Conservation (phyloP, 2,888 invertebrate species). For the Synergus laeviventris region DNA sequence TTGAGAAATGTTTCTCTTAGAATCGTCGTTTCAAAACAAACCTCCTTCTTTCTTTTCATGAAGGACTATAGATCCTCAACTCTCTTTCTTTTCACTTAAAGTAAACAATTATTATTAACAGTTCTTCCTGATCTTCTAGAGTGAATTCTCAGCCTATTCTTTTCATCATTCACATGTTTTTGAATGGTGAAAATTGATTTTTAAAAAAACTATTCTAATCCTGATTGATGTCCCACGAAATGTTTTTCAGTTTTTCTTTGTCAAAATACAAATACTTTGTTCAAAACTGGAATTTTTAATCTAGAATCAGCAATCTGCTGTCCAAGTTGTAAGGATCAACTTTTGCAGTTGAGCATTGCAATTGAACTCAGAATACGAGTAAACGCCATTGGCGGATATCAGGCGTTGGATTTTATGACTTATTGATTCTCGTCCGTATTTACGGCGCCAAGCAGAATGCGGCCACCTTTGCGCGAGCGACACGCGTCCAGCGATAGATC, state of each 20-base stretch:
- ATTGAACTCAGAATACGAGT: conserved; percentile 16
- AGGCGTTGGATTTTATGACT: conserved; percentile 68
- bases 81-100: conserved; percentile 23
- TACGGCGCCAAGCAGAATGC: conserved; percentile 68
- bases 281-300: neutral
- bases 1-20: conserved; percentile 33
- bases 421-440: conserved; percentile 71
- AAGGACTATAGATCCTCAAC: conserved; percentile 6
- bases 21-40: conserved; percentile 30
- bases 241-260: too few species aligned
- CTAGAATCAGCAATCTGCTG: neutral
- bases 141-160: neutral
- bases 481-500: conserved; percentile 51
- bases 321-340: conserved; percentile 6
- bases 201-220: neutral
- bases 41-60: conserved; percentile 7
- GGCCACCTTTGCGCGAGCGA: conserved; percentile 62
- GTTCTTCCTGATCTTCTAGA: neutral
- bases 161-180: neutral
- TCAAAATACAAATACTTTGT: neutral
- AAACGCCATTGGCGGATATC: conserved; percentile 33
- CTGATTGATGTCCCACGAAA: neutral
- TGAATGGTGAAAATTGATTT: neutral
- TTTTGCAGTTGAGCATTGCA: neutral
- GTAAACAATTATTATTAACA: conserved; percentile 32